Evolutionary conservation across 2,888 invertebrate genomes (phyloP), one percentile per base, ranked within the genome.

Genomic region (Pimpla rufipes): DNA sequence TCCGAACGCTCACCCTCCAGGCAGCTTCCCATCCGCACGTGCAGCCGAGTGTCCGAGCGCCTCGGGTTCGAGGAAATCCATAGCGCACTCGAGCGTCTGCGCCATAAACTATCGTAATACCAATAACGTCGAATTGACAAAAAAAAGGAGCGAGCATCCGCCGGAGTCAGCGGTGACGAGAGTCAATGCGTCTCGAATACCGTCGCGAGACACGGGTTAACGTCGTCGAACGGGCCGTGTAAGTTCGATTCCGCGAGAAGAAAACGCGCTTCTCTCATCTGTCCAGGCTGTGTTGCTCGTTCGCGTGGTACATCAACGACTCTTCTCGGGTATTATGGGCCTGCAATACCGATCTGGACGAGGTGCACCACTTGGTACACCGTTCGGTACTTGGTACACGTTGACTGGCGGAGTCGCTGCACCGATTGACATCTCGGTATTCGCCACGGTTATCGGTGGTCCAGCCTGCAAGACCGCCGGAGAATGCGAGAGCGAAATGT

Each of bases 351-450:
- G 52, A 80, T 73, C 42, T 47, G 76, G 40, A 57, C 35, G 29
- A 3, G 16, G 47, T 66, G 42, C 16, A 68, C 82, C 68, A 68
- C 82, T 74, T 68, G 76, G 47, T 77, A 74, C 18, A 80, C 64
- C 62, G 73, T 74, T 52, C 47, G 81, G 68, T 84, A 78, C 77
- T 83, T 80, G 80, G 68, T 84, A 80, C 74, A 80, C 67, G 74
- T 64, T 21, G 45, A 70, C 47, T 76, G 40, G 64, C 73, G 70
- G 68, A 79, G 64, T 59, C 76, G 68, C 67, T 47, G 74, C 64
- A 35, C 50, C 84, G 86, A 87, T 89, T 87, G 90, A 90, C 90
- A 88, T 88, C 88, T 87, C 68, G 90, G 88, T 88, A 90, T 89
- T 89, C 84, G 83, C 75, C 68, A 35, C 10, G 78, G 85, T 88